phyloP scores from a whole-genome alignment of 2,797 vertebrate species.

The Falco naumanni region DNA sequence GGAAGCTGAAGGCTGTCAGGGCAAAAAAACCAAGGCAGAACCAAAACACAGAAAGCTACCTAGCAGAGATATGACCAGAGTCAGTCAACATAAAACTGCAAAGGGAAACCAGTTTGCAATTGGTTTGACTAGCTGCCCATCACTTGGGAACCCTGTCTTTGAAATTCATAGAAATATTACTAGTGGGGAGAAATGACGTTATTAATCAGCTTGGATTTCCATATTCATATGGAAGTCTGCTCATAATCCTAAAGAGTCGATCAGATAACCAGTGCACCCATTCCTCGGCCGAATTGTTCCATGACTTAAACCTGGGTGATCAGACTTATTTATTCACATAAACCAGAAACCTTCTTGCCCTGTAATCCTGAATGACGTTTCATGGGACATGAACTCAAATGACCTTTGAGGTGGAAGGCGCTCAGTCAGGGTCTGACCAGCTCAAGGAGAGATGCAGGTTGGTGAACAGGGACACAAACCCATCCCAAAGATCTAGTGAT shows the following conservation, averaged over 20 bases:
- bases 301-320: not conserved
- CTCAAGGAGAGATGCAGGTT: not conserved
- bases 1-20: not conserved
- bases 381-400: not conserved
- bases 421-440: not conserved
- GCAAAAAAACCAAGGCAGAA: not conserved
- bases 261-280: not conserved
- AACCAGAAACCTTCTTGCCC: not conserved
- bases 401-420: not conserved
- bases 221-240: not conserved
- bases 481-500: not conserved
- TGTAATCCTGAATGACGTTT: not conserved
- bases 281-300: not conserved
- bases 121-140: not conserved
- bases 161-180: not conserved
- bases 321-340: not conserved
- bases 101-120: not conserved
- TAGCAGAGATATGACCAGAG: not conserved
- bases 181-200: not conserved
- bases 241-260: not conserved
- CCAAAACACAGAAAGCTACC: not conserved
- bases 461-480: not conserved
- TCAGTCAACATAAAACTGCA: not conserved
- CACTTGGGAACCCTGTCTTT: not conserved
- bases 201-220: not conserved